phyloP scores from a whole-genome alignment of 2,113 vertebrate genomes.

The Sinocyclocheilus rhinocerous region DNA sequence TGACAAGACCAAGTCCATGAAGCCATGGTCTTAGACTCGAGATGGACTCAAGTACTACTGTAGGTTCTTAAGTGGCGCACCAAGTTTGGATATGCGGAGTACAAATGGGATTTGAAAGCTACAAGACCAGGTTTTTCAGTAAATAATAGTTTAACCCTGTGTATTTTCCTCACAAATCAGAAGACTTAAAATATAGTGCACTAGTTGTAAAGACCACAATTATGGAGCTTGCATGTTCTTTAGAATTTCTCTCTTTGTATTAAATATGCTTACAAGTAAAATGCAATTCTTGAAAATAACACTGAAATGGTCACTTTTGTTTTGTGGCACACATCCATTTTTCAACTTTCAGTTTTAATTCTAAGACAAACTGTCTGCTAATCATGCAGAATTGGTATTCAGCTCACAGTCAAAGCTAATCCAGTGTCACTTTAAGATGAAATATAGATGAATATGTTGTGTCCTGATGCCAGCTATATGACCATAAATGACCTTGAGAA shows the following conservation, averaged over 20 bases:
- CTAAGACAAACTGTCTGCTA: conserved; percentile 9
- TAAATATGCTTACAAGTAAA: not conserved
- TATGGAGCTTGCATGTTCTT: not conserved
- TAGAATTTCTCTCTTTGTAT: not conserved
- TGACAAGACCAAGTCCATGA: not conserved
- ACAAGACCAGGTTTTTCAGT: not conserved
- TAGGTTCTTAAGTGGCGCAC: not conserved
- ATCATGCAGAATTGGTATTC: not conserved
- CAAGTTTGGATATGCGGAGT: not conserved
- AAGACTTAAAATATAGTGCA: not conserved
- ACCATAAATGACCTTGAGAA: conserved; percentile 50
- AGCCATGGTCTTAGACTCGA: not conserved
- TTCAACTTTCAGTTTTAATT: conserved; percentile 8
- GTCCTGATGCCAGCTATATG: conserved; percentile 15
- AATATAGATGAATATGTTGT: conserved; percentile 34
- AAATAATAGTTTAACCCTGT: not conserved
- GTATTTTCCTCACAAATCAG: not conserved
- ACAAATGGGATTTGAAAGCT: not conserved
- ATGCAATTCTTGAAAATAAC: not conserved
- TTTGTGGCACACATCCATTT: not conserved
- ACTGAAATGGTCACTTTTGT: not conserved
- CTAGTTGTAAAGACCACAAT: not conserved
- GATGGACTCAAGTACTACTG: not conserved
- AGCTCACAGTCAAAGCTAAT: not conserved
- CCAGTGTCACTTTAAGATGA: not conserved